These are phyloP conservation scores for Thalpophila matura DNA, from an alignment of 2,888 invertebrate species.

Conservation along the genomic window DNA sequence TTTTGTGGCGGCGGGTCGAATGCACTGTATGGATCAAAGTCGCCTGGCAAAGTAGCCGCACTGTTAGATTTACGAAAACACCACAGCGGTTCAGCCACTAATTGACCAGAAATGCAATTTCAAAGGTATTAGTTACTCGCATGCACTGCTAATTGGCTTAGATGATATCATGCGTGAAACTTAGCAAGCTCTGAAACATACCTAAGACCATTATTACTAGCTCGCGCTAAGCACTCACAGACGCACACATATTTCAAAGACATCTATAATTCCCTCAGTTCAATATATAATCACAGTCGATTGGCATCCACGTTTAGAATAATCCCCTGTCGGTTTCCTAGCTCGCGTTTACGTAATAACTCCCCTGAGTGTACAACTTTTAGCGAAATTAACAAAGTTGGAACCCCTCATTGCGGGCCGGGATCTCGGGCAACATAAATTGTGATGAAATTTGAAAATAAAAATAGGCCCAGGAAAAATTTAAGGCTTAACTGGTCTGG, in stretches of 20 bases:
- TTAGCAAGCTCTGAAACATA: constrained; percentile 20
- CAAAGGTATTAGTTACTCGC: constrained; percentile 27
- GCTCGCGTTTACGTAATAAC: constrained; percentile 78
- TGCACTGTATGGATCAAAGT: too few species aligned
- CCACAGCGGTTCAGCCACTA: constrained; percentile 10
- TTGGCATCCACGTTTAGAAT: constrained; percentile 63
- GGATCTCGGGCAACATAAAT: constrained; percentile 81
- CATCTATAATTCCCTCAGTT: constrained; percentile 50
- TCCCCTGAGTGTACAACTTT: constrained; percentile 83
- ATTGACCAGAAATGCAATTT: constrained; percentile 43
- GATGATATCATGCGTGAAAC: constrained; percentile 20
- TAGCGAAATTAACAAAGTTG: constrained; percentile 88
- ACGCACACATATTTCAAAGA: constrained; percentile 16
- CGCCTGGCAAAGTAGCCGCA: too few species aligned
- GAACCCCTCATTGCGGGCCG: constrained; percentile 71
- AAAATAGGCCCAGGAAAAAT: constrained; percentile 76
- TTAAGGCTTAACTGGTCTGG: constrained; percentile 66
- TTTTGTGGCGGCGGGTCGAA: too few species aligned
- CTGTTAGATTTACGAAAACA: too few species aligned
- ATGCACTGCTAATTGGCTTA: constrained; percentile 36
- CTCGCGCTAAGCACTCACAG: constrained; percentile 7
- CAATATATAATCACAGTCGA: constrained; percentile 61
- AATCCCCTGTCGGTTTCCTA: constrained; percentile 65
- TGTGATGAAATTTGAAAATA: constrained; percentile 86
- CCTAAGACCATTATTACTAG: constrained; percentile 7